phyloP scores from a whole-genome alignment of 2,113 vertebrate species.

The Cynocephalus volans region DNA sequence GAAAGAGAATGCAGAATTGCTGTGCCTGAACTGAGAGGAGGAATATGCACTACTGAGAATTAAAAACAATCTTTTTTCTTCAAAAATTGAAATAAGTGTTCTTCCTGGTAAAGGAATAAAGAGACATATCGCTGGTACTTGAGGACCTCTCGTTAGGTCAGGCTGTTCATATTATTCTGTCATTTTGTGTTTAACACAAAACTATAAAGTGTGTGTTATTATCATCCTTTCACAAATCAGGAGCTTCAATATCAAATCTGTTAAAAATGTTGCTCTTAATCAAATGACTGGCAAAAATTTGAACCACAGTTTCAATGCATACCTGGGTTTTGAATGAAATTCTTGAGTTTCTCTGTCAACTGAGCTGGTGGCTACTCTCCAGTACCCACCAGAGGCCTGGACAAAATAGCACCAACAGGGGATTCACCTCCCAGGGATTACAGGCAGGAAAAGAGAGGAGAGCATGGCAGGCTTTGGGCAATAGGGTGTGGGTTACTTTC shows the following conservation, averaged over 20 bases:
- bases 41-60: neutral
- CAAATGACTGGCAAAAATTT: neutral
- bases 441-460: neutral
- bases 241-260: neutral
- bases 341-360: neutral
- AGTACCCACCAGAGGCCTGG: neutral
- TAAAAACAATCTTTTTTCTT: neutral
- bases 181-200: neutral
- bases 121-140: neutral
- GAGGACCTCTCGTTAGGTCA: neutral
- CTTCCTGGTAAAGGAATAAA: neutral
- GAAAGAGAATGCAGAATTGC: constrained; percentile 35
- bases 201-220: neutral
- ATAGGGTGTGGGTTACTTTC: neutral
- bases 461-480: neutral
- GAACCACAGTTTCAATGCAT: neutral
- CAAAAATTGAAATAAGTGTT: neutral
- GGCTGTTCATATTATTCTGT: neutral
- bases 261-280: neutral
- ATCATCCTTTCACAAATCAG: neutral
- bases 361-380: neutral
- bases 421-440: neutral
- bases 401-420: neutral
- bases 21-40: neutral
- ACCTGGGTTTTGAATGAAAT: neutral